Base-by-base conservation (phyloP, 2,888 invertebrate species). In the Rhopalosiphum nymphaeae region DNA sequence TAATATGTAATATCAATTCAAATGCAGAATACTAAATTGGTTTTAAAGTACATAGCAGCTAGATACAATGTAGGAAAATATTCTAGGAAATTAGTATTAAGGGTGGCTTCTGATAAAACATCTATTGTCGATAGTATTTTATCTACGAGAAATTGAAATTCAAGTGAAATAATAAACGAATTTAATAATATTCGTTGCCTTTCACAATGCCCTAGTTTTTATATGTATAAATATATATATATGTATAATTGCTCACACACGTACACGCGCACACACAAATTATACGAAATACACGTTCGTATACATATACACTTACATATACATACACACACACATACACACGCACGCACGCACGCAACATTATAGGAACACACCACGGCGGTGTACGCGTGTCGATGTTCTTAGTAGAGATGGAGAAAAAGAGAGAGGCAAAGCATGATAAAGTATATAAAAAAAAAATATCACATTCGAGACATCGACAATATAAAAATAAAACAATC, bases 181-280 rank as follows among this genome's bases (percentile, higher is more conserved):
- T 16, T 84, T 42, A 16, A 10, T 42, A 84, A 42, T 42, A 42
- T 84, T 4, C 84, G 29, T 3, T 44, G 67, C 84, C 93, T 93
- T 93, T 93, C 89, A 93, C 93, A 89, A 78, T 93, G 93, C 89
- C 93, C 93, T 89, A 93, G 89, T 89, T 93, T 78, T 21, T 78
- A n/a, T 56, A 3, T 53, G 21, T 53, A 53, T 5, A n/a, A n/a
- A n/a, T n/a, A 78, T 36, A 36, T 36, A 16, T 78, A 9, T 29
- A 78, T 36, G 21, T 36, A n/a, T 78, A 25, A 21, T 78, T 42
- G 44, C 44, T 5, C 42, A 84, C 56, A 29, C 5, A 36, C 67
- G 2, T 36, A 13, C 13, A 26, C 91, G 26, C 91, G 26, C 67
- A 25, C n/a, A 36, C 36, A 78, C n/a, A 85, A 44, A 26, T 44